These are phyloP conservation scores for Mormyrus hasselquistii DNA, from an alignment of 2,797 vertebrate genomes.

Conservation along the genomic window DNA sequence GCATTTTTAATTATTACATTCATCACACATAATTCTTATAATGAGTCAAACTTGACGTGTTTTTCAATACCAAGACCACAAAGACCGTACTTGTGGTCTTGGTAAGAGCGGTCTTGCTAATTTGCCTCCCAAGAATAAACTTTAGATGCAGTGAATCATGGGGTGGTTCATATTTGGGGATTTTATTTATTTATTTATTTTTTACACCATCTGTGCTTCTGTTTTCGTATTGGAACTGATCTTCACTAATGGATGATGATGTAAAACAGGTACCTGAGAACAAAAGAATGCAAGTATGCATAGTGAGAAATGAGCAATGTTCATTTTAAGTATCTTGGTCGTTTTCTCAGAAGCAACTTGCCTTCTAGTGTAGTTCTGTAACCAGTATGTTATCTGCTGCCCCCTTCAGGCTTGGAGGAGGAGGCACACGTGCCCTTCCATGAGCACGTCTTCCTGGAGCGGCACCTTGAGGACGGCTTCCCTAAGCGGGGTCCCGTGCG, in stretches of 20 bases:
- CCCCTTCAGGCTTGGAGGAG: constrained; percentile 77
- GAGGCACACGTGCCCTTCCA: constrained; percentile 77
- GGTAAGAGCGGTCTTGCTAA: neutral
- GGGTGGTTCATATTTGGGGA: neutral
- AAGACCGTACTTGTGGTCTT: neutral
- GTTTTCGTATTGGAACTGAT: neutral
- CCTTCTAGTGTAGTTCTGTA: neutral
- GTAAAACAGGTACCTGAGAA: neutral
- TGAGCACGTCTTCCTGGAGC: constrained; percentile 88
- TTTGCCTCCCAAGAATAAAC: neutral
- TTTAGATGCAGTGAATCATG: neutral
- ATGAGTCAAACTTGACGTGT: neutral
- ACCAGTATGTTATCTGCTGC: neutral
- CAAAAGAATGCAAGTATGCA: neutral
- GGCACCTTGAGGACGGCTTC: constrained; percentile 74
- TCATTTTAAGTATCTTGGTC: neutral
- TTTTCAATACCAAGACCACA: neutral
- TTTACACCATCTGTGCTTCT: neutral
- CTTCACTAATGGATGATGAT: neutral
- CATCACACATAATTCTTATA: neutral
- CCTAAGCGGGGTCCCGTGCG: constrained; percentile 79
- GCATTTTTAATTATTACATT: too few relatives aligned
- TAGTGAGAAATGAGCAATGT: neutral
- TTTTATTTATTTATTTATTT: neutral
- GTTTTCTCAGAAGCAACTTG: neutral